A percentile compares a stretch with the other conserved stretches of the same genome.
Conservation (phyloP, 2,113 vertebrate genomes). For the Psophia crepitans region DNA sequence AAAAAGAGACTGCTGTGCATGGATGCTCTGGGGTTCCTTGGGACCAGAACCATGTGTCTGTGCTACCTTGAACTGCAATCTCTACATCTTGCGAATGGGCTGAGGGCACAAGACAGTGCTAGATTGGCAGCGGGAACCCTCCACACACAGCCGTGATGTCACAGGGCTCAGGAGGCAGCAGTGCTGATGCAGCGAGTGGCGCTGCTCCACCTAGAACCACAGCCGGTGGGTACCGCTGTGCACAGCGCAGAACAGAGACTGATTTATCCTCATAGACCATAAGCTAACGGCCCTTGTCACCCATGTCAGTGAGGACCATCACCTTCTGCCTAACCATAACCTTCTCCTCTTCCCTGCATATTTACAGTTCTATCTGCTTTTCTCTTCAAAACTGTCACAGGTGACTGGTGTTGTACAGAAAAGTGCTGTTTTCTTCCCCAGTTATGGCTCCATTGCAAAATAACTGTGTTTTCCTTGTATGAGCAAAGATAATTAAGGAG, state of each 20-base stretch:
- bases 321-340: background rate
- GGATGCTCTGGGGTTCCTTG: background rate
- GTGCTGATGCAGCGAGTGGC: background rate
- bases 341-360: background rate
- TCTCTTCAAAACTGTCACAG: background rate
- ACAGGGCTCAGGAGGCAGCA: background rate
- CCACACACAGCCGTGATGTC: background rate
- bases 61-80: background rate
- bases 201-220: background rate
- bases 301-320: background rate
- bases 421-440: background rate
- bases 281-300: background rate
- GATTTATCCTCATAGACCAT: background rate
- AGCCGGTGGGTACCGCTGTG: fast-evolving
- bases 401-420: background rate
- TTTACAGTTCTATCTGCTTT: background rate
- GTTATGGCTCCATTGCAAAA: background rate
- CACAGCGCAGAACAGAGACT: background rate
- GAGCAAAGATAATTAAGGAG: background rate
- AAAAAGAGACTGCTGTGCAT: background rate
- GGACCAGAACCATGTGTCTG: background rate
- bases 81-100: background rate
- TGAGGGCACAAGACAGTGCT: background rate
- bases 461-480: background rate
- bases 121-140: background rate